Conservation (phyloP, 1,140 invertebrate genomes). For the Ylistrum balloti region DNA sequence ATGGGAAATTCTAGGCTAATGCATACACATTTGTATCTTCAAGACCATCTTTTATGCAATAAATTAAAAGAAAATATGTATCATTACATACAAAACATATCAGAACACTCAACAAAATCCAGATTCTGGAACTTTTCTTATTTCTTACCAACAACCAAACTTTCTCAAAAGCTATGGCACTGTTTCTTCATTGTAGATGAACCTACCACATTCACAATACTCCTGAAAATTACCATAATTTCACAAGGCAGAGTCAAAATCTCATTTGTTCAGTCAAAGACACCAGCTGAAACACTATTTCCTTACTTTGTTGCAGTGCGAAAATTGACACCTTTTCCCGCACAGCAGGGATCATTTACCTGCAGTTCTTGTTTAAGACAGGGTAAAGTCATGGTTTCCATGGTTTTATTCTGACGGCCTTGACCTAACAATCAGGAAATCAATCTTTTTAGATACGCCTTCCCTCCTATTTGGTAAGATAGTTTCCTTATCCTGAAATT, state of each 20-base stretch:
- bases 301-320: background rate
- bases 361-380: background rate
- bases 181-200: no score
- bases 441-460: background rate
- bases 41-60: background rate
- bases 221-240: constrained; percentile 9
- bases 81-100: background rate
- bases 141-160: background rate
- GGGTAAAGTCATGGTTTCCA: background rate
- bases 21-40: background rate
- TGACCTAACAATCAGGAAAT: background rate
- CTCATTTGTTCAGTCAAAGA: background rate
- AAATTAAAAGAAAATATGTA: constrained; percentile 7
- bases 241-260: background rate
- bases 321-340: background rate
- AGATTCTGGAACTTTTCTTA: background rate
- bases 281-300: background rate
- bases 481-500: background rate
- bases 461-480: background rate
- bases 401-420: background rate
- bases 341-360: background rate
- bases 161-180: background rate
- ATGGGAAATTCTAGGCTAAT: background rate
- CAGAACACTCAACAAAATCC: background rate
- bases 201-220: background rate